These are phyloP conservation scores for Eclectus roratus DNA, from an alignment of 2,113 vertebrate species.

Conservation along the genomic window DNA sequence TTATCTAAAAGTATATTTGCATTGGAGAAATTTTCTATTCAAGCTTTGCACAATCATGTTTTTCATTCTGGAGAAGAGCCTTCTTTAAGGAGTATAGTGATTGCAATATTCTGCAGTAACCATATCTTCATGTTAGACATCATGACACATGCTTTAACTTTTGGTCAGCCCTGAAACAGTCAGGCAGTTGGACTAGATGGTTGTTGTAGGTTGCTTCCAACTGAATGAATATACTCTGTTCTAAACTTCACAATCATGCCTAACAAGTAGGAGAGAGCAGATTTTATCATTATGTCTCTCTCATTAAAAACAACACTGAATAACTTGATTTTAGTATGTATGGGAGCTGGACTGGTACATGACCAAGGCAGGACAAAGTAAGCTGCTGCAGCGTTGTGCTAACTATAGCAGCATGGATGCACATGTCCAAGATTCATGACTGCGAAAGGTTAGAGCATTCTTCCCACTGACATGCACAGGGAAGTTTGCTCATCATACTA, in stretches of 20 bases:
- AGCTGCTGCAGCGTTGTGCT: neutral
- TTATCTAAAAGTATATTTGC: neutral
- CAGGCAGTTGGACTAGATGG: neutral
- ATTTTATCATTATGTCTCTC: neutral
- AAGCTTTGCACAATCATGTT: neutral
- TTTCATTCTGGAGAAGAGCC: neutral
- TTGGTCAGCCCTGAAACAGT: neutral
- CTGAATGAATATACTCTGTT: neutral
- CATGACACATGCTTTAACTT: neutral
- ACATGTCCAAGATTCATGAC: accelerated
- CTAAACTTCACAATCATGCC: neutral
- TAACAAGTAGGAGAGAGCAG: neutral
- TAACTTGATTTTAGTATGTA: neutral
- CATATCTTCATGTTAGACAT: neutral
- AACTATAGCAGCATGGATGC: neutral
- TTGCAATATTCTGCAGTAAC: neutral
- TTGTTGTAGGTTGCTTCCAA: neutral
- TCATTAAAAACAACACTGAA: neutral
- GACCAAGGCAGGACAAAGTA: neutral
- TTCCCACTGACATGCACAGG: neutral
- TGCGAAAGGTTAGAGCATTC: neutral
- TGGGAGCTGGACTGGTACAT: neutral
- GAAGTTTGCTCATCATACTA: neutral
- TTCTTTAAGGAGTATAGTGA: neutral
- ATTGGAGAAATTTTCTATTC: neutral